Base-by-base conservation (phyloP, 2,888 invertebrate genomes). In the Aphodius granarius region DNA sequence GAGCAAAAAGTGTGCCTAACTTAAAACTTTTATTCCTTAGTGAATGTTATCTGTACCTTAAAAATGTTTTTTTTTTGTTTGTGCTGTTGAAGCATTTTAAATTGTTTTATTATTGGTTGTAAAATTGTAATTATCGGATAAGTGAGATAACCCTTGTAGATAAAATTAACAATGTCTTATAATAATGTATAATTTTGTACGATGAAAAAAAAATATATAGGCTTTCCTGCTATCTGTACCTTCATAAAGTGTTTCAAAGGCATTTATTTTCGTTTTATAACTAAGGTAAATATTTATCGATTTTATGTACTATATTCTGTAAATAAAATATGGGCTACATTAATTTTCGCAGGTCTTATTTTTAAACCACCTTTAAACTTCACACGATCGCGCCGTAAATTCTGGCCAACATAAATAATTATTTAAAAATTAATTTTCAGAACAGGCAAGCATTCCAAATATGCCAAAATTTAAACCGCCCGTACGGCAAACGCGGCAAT, bases 291-390 rank as follows among this genome's bases (percentile, higher is more conserved):
- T 75, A 63, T 75, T 72, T 75, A 72, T 72, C 19, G 63, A 72
- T 43, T 72, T 43, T 73, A 62, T 75, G 75, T 75, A 68, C 66
- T 21, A 65, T 75, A 72, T 75, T 63, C 19, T 75, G 75, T 75
- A 75, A 75, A 75, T 75, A 75, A 75, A 68, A 18, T 62, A 66
- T 66, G 74, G 70, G 63, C 68, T 74, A 74, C 22, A 20, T 68
- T 68, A 19, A 68, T 68, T 68, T 68, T 68, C 22, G 43, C 43
- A 43, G 16, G 68, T 68, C 22, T 68, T 68, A 18, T 65, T 65
- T 19, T 65, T 19, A 66, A 66, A 66, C n/a, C 18, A 66, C 66
- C 66, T 71, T 72, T 72, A 73, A 74, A 71, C 74, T 76, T 74
- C 66, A 13, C 43, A 43, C 43, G 43, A 43, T 43, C 43, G 43